phyloP scores from a whole-genome alignment of 2,113 vertebrate genomes.

The Xiphorhynchus elegans region DNA sequence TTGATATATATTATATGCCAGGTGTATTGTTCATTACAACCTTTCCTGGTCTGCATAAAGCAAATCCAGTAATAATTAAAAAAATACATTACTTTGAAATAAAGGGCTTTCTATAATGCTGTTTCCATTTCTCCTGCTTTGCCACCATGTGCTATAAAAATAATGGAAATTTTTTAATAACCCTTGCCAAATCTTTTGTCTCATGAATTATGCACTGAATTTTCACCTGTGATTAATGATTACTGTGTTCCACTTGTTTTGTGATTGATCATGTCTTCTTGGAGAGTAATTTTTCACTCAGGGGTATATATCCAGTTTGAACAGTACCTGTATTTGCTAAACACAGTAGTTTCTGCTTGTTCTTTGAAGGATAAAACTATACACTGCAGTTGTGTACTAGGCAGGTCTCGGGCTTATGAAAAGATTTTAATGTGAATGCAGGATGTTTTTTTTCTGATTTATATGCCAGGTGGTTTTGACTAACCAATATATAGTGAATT shows the following conservation, averaged over 20 bases:
- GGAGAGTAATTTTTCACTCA: background rate
- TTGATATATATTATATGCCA: background rate
- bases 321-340: background rate
- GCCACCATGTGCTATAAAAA: background rate
- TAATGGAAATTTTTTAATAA: background rate
- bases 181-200: background rate
- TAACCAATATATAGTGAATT: slow-evolving; percentile 24
- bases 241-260: background rate
- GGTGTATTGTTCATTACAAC: background rate
- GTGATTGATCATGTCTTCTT: background rate
- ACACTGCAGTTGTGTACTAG: background rate
- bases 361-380: background rate
- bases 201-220: background rate
- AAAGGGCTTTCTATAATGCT: background rate
- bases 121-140: background rate
- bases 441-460: background rate
- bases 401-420: background rate
- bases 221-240: background rate
- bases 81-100: background rate
- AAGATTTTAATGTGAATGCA: background rate
- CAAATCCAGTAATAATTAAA: background rate
- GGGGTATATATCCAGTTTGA: background rate
- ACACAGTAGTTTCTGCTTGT: background rate
- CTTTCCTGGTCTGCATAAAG: background rate
- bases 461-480: slow-evolving; percentile 9